A percentile compares a stretch with the other conserved stretches of the same genome.
These are phyloP conservation scores for Mystacides longicornis DNA, from an alignment of 2,888 invertebrate genomes.

Conservation along the genomic window DNA sequence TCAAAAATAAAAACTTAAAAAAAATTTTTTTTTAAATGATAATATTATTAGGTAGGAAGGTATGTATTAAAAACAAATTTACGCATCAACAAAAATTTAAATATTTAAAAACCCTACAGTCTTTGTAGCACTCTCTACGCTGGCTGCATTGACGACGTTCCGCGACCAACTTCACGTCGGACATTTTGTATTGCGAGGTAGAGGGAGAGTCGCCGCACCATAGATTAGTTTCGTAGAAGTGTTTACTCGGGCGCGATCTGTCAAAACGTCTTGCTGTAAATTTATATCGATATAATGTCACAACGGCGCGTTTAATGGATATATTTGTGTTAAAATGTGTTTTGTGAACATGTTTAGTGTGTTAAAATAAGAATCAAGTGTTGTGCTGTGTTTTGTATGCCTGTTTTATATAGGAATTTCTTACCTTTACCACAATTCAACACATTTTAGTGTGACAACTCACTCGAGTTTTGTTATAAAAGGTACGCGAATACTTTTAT, in stretches of 20 bases:
- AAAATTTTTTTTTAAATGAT: too few relatives aligned
- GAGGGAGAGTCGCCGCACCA: background rate
- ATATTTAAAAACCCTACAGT: background rate
- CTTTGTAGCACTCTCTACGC: background rate
- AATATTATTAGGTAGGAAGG: too few relatives aligned
- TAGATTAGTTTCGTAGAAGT: slow-evolving; percentile 14
- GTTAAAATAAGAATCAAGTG: background rate
- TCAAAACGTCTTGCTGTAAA: slow-evolving; percentile 8
- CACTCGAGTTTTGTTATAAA: background rate
- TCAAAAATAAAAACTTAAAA: too few relatives aligned
- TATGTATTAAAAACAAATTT: too few relatives aligned
- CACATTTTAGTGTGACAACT: background rate
- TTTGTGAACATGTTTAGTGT: background rate
- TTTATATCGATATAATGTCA: slow-evolving; percentile 1
- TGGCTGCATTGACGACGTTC: background rate
- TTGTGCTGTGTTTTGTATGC: background rate
- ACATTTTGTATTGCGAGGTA: background rate
- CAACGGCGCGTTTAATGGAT: background rate
- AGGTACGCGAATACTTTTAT: background rate
- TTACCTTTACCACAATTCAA: background rate
- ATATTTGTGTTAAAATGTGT: slow-evolving; percentile 1
- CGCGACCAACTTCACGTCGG: slow-evolving; percentile 9
- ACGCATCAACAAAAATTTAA: too few relatives aligned
- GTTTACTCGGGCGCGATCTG: slow-evolving; percentile 14
- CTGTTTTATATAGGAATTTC: background rate